Base-by-base conservation (phyloP, 2,888 invertebrate species). In the Pandemis corylana region DNA sequence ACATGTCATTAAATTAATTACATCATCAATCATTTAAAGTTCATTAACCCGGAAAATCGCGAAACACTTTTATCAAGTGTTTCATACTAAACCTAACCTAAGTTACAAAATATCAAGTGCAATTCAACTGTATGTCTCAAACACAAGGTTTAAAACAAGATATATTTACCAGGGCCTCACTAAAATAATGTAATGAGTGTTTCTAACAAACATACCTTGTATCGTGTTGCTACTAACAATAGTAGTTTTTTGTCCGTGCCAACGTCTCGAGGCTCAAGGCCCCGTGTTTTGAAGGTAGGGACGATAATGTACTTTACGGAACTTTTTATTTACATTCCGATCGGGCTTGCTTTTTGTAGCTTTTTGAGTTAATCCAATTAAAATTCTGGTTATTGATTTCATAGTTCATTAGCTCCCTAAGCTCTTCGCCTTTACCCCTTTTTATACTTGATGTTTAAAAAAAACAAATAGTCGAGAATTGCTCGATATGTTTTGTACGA, bases 211-310 rank as follows among this genome's bases (percentile, higher is more conserved):
- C 68, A 15, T 66, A 61, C 74, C 69, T 72, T 46, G 68, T 41
- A 10, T 42, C 51, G 12, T 56, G 56, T 59, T 59, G 42, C 36
- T 68, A 56, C 68, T 74, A 4, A 74, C 74, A 74, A 74, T 74
- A 74, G 74, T 71, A n/a, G 71, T 74, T 74, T 74, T 74, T 74
- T 74, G 69, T 70, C 51, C 68, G 64, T 41, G 61, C 64, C 64
- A 69, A 69, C 69, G 65, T 70, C 74, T 70, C 69, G 69, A 70
- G 65, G 74, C 42, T 49, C 69, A 51, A 51, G 51, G 51, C n/a
- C 51, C 51, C n/a, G 64, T 59, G 46, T 51, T 68, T n/a, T 9
- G 12, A 44, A 62, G 62, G 66, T 68, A 64, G 63, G 44, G 68
- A 61, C 51, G 69, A 69, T 69, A 28, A 46, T 59, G 63, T 41